Percentiles rank a stretch among this genome's conserved stretches.
These are phyloP conservation scores for Falco cherrug DNA, from an alignment of 2,797 vertebrate genomes.

Conservation along the genomic window DNA sequence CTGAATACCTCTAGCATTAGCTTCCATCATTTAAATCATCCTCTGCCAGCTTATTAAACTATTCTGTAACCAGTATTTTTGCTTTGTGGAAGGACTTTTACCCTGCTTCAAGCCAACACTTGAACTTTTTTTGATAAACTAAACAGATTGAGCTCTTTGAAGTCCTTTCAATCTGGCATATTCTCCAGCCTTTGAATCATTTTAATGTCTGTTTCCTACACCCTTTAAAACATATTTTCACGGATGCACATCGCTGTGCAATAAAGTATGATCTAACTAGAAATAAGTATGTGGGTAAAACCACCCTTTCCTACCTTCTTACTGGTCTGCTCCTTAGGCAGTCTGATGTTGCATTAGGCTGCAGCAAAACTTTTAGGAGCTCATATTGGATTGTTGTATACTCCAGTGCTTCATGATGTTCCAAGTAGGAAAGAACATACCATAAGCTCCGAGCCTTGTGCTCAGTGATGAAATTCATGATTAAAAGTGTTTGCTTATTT, in stretches of 20 bases:
- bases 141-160: slow-evolving; percentile 42
- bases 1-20: neutral
- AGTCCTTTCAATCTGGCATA: slow-evolving; percentile 25
- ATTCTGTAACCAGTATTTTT: neutral
- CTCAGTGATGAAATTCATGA: neutral
- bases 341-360: neutral
- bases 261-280: neutral
- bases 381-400: neutral
- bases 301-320: neutral
- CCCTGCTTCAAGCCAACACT: slow-evolving; percentile 17
- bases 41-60: neutral
- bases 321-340: neutral
- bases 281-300: neutral
- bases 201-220: neutral
- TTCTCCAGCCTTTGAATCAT: slow-evolving; percentile 30
- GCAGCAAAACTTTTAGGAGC: neutral
- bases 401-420: neutral
- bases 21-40: neutral
- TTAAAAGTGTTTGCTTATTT: neutral
- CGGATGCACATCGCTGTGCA: neutral
- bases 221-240: neutral
- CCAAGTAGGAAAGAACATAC: neutral
- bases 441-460: neutral
- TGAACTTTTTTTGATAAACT: slow-evolving; percentile 42
- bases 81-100: neutral